Percentiles rank a stretch among this genome's conserved stretches.
Conservation (phyloP, 2,888 invertebrate genomes). For the Ceriagrion tenellum region DNA sequence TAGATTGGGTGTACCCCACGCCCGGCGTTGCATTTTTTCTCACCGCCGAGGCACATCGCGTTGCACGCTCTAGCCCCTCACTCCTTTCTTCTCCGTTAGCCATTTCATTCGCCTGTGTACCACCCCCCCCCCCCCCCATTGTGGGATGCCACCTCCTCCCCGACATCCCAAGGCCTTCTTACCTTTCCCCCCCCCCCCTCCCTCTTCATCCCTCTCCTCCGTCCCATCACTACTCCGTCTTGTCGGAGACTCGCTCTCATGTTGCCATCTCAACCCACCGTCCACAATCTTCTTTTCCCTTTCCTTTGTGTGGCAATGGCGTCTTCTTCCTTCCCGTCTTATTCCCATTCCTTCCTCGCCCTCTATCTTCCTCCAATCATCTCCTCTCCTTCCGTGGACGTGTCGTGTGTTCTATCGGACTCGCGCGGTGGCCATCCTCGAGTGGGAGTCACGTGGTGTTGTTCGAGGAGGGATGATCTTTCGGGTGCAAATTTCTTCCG, state of each 20-base stretch:
- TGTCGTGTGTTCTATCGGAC: neutral
- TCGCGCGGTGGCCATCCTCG: too few relatives aligned
- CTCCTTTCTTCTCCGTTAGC: neutral
- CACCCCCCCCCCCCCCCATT: neutral
- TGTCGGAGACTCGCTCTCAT: neutral
- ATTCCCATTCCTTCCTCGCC: neutral
- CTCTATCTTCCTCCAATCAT: neutral
- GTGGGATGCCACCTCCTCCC: neutral
- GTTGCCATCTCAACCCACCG: neutral
- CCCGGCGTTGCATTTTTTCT: neutral
- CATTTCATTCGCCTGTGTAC: constrained; percentile 6
- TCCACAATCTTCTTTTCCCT: neutral
- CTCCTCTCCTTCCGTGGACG: neutral
- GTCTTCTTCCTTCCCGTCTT: neutral
- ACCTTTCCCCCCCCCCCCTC: neutral
- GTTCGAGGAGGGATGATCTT: constrained; percentile 19
- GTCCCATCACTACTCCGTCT: neutral
- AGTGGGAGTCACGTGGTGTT: too few relatives aligned
- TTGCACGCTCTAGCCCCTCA: neutral
- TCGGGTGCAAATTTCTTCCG: constrained; percentile 32
- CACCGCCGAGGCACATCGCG: neutral
- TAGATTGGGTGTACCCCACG: neutral
- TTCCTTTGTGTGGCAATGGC: neutral
- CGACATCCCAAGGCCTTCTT: constrained; percentile 54
- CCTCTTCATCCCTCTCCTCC: neutral